phyloP scores from a whole-genome alignment of 2,797 vertebrate genomes.

The Sphaeramia orbicularis region DNA sequence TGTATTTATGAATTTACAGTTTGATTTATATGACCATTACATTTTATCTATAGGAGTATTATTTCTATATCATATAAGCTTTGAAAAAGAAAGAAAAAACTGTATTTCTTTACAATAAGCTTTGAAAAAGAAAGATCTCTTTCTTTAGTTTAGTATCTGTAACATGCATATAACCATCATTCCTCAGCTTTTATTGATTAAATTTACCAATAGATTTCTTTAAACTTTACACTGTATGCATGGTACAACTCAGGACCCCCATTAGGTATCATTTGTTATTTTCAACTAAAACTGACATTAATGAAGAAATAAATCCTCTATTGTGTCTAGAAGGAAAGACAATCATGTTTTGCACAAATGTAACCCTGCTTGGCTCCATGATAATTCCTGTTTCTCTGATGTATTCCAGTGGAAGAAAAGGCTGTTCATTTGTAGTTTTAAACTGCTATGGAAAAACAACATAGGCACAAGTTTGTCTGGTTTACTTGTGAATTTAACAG shows the following conservation, averaged over 20 bases:
- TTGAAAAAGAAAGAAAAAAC: constrained; percentile 47
- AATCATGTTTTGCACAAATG: constrained; percentile 1
- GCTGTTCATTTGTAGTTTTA: not conserved
- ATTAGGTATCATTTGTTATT: not conserved
- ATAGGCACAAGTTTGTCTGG: constrained; percentile 2
- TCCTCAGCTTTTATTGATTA: constrained; percentile 40
- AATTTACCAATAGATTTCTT: constrained; percentile 20
- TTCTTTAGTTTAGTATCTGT: constrained; percentile 55
- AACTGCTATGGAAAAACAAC: not conserved
- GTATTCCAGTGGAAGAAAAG: constrained; percentile 5
- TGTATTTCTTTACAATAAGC: constrained; percentile 50
- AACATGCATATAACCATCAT: constrained; percentile 73
- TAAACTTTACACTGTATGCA: constrained; percentile 30
- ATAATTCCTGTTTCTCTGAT: not conserved
- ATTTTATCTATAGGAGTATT: constrained; percentile 45
- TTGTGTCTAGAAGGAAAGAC: constrained; percentile 8
- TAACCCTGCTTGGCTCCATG: not conserved
- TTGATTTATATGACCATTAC: constrained; percentile 45
- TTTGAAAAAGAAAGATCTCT: constrained; percentile 50
- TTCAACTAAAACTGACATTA: constrained; percentile 1
- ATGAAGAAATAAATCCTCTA: constrained; percentile 2
- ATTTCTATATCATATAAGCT: constrained; percentile 56
- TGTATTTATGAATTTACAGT: constrained; percentile 65
- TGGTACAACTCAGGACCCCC: constrained; percentile 5
- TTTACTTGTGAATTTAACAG: not conserved